Evolutionary conservation across 2,113 vertebrate species (phyloP).

Genomic region (Gallinago undulata): DNA sequence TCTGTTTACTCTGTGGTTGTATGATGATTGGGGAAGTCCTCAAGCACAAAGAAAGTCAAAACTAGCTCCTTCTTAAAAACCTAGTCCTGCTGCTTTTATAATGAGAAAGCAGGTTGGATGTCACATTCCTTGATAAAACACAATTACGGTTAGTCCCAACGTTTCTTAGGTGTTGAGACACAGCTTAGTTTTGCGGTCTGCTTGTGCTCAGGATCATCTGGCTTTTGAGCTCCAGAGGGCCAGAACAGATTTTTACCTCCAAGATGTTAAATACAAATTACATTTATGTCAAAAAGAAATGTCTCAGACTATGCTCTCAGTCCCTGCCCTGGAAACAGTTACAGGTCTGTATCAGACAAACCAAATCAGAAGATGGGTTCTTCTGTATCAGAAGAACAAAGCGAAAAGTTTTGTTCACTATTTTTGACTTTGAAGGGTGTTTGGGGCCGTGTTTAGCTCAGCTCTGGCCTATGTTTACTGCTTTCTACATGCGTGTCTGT

Average conservation of each 20-base stretch:
- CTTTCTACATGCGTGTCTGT: background rate
- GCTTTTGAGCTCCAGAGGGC: background rate
- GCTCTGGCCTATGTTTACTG: background rate
- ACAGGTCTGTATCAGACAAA: background rate
- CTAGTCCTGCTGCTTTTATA: background rate
- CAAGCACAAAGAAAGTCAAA: background rate
- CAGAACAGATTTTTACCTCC: background rate
- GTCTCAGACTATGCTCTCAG: background rate
- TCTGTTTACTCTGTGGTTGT: background rate
- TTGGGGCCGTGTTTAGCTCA: background rate
- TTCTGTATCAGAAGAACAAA: background rate
- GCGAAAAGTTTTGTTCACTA: background rate
- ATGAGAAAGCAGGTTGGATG: background rate
- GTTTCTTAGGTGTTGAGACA: background rate
- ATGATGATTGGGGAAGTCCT: conserved; percentile 28
- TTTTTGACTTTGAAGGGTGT: background rate
- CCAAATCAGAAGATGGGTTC: too few species aligned
- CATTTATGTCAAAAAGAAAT: background rate
- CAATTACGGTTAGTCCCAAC: background rate
- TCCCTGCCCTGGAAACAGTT: background rate
- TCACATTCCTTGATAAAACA: background rate
- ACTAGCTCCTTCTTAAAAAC: background rate
- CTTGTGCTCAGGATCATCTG: background rate
- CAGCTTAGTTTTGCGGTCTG: background rate
- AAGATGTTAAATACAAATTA: background rate